phyloP scores from a whole-genome alignment of 1,140 invertebrate species.

The Pygmarrhopalites habei region DNA sequence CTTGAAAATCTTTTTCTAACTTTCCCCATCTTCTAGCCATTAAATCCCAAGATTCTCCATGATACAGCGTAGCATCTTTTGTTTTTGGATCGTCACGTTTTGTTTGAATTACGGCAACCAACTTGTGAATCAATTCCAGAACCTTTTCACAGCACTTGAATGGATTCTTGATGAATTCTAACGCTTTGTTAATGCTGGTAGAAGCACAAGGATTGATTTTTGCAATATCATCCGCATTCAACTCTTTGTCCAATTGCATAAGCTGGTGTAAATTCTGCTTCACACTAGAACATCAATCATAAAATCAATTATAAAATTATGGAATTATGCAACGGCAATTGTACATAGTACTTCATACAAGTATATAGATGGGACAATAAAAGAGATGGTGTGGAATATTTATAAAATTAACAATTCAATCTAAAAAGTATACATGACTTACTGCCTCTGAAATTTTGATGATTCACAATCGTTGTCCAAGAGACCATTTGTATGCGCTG shows the following conservation, averaged over 20 bases:
- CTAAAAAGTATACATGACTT: conserved; percentile 47
- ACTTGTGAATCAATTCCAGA: conserved; percentile 72
- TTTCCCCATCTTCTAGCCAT: conserved; percentile 97
- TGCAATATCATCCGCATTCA: conserved; percentile 73
- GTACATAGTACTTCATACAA: no score
- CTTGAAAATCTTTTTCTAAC: conserved; percentile 96
- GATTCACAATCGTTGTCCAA: conserved; percentile 97
- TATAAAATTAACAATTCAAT: conserved; percentile 1
- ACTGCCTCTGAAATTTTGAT: conserved; percentile 92
- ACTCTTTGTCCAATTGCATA: conserved; percentile 85
- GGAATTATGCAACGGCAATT: not conserved
- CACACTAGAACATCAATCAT: no score
- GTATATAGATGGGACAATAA: no score
- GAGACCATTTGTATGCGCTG: conserved; percentile 90
- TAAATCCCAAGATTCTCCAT: conserved; percentile 97
- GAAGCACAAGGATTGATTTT: conserved; percentile 85
- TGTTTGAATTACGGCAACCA: conserved; percentile 74
- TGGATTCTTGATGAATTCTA: conserved; percentile 95
- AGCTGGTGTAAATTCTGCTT: conserved; percentile 88
- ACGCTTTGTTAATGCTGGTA: conserved; percentile 74
- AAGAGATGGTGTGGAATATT: no score
- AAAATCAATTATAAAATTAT: not conserved
- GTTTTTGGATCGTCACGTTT: conserved; percentile 67
- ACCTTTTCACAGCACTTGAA: conserved; percentile 86
- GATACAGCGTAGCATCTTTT: conserved; percentile 59